Conservation (phyloP, 2,797 vertebrate species). For the Euphonia xanthogaster region DNA sequence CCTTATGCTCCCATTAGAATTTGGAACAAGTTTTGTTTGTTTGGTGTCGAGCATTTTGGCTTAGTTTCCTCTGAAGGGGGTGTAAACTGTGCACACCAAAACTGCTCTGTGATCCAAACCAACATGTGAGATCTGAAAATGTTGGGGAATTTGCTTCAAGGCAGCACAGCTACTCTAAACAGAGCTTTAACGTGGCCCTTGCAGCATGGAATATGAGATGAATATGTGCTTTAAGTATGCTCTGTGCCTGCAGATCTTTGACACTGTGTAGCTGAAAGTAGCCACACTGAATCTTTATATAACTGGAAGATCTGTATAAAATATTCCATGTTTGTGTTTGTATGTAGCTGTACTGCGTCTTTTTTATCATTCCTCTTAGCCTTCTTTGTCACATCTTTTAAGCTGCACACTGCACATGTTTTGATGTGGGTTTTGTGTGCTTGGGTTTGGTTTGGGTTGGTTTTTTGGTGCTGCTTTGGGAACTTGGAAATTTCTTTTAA, state of each 20-base stretch:
- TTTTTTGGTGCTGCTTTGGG: neutral
- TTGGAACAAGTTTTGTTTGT: neutral
- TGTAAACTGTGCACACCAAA: neutral
- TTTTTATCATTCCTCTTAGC: neutral
- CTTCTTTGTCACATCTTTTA: neutral
- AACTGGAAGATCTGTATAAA: neutral
- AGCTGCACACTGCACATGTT: rapidly evolving
- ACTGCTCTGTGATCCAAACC: neutral
- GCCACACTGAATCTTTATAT: neutral
- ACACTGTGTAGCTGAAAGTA: neutral
- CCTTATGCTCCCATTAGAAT: slow-evolving; percentile 1
- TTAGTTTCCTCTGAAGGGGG: neutral
- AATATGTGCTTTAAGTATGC: neutral
- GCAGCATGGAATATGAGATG: neutral
- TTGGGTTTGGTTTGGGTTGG: neutral
- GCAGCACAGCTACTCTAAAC: neutral
- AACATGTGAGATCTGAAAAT: neutral
- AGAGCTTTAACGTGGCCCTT: neutral
- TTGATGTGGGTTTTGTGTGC: neutral
- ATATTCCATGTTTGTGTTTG: neutral
- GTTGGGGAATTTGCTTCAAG: neutral
- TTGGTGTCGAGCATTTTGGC: neutral
- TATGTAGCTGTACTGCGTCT: neutral
- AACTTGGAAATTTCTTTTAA: neutral
- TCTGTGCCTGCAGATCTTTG: neutral